Base-by-base conservation (phyloP, 2,888 invertebrate genomes). In the Caradrina clavipalpis region DNA sequence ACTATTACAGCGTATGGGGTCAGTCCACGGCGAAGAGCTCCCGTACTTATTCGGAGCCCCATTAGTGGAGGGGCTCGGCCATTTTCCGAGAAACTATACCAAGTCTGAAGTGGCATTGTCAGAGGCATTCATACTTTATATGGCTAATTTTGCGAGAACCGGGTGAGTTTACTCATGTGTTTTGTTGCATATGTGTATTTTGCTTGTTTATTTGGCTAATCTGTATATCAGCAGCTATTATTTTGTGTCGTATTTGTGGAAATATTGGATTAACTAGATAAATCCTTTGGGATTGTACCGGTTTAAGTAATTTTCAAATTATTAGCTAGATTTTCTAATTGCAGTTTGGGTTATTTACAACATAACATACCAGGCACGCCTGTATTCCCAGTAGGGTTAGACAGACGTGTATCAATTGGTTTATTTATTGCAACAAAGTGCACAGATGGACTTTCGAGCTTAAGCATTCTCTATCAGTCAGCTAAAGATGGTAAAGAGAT, bases 1-100 rank as follows among this genome's bases (percentile, higher is more conserved):
- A 84, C 81, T 42, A 35, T 89, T 92, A 49, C 96, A 99, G 97
- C 97, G 98, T 78, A 98, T 98, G 97, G 99, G 99, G 21, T 98
- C 98, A 0, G 98, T 98, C 4, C 98, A 99, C 88, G 99, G 99
- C 0, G 99, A 99, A 92, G 99, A 99, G 87, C 94, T 99, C 75
- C 98, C 98, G 0, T 99, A 98, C 91, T 96, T 99, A 79, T 98
- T 99, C 87, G 99, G 99, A 47, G 99, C 99, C 13, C 99, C 99
- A 5, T 94, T 99, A 57, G 98, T 98, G 13, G 98, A 98, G 78
- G 98, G 98, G 5, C 97, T 97, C 90, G 98, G 97, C 81, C 98
- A 98, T 93, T 98, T 99, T 87, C 98, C 98, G 3, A 97, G 97
- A 88, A 99, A 99, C 96, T 99, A 98, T 93, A 98, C 99, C 13